Percentiles rank a stretch among this genome's conserved stretches.
These are phyloP conservation scores for Hylaeus anthracinus DNA, from an alignment of 1,140 invertebrate species.

Conservation along the genomic window DNA sequence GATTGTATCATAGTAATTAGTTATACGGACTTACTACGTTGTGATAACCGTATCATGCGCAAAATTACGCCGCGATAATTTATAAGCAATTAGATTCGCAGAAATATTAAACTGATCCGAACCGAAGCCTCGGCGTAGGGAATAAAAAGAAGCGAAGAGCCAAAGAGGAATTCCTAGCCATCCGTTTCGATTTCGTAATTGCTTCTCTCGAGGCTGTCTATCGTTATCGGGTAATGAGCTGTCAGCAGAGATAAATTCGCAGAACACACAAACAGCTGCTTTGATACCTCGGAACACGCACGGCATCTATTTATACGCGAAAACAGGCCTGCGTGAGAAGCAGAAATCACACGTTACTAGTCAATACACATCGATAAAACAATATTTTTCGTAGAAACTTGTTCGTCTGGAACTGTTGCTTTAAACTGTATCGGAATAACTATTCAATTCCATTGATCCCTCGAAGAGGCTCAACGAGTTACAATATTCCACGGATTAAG, in stretches of 20 bases:
- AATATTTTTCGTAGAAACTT: background rate
- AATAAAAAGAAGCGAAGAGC: background rate
- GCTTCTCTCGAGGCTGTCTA: conserved; percentile 35
- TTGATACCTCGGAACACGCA: conserved; percentile 45
- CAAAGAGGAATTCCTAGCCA: background rate
- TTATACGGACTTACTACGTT: too few species aligned
- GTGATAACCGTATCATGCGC: too few species aligned
- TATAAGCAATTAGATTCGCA: background rate
- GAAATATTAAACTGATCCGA: background rate
- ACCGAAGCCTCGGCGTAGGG: background rate
- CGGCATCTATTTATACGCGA: conserved; percentile 42
- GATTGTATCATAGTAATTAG: too few species aligned
- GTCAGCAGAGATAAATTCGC: conserved; percentile 64
- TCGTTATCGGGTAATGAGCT: conserved; percentile 64
- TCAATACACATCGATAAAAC: background rate
- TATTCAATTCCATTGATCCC: background rate
- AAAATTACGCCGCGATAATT: background rate
- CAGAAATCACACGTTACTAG: conserved; percentile 13
- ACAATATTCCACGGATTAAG: too few species aligned
- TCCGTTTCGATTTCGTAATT: conserved; percentile 47
- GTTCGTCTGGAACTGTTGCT: background rate
- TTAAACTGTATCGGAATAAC: too few species aligned
- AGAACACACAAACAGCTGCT: conserved; percentile 49
- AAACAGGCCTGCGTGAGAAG: conserved; percentile 35
- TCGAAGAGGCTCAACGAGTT: background rate